These are phyloP conservation scores for Pseudococcus viburni DNA, from an alignment of 2,888 invertebrate genomes.

Conservation along the genomic window DNA sequence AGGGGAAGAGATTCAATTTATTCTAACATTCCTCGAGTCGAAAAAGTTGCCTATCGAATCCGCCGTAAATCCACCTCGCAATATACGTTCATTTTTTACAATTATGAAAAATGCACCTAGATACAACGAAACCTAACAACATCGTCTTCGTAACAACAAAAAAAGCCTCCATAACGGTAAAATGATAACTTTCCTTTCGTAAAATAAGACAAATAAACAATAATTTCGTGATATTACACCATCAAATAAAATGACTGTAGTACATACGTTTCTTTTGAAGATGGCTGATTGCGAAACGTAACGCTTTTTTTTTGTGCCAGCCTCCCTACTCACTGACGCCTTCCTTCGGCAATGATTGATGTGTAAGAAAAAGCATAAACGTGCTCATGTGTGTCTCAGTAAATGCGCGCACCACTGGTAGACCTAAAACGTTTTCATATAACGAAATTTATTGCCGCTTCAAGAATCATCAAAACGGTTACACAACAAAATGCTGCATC, in stretches of 20 bases:
- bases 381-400: conserved; percentile 30
- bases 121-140: not conserved
- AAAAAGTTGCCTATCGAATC: conserved; percentile 17
- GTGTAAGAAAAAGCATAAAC: conserved; percentile 44
- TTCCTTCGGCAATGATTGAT: conserved; percentile 17
- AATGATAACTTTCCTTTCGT: conserved; percentile 5
- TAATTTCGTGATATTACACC: conserved; percentile 55
- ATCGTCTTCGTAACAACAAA: not conserved
- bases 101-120: not conserved
- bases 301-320: not conserved
- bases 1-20: too few relatives aligned
- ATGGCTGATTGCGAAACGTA: conserved; percentile 54
- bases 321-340: not conserved
- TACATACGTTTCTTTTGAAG: conserved; percentile 36
- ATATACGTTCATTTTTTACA: not conserved
- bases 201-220: conserved; percentile 45
- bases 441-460: conserved; percentile 45
- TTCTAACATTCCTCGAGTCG: not conserved
- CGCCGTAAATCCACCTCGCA: not conserved
- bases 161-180: not conserved
- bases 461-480: conserved; percentile 50
- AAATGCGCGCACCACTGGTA: conserved; percentile 31
- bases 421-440: conserved; percentile 45
- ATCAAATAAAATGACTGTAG: conserved; percentile 48
- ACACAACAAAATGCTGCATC: conserved; percentile 41